Base-by-base conservation (phyloP, 2,797 vertebrate species). In the Sebastes trivittatus region DNA sequence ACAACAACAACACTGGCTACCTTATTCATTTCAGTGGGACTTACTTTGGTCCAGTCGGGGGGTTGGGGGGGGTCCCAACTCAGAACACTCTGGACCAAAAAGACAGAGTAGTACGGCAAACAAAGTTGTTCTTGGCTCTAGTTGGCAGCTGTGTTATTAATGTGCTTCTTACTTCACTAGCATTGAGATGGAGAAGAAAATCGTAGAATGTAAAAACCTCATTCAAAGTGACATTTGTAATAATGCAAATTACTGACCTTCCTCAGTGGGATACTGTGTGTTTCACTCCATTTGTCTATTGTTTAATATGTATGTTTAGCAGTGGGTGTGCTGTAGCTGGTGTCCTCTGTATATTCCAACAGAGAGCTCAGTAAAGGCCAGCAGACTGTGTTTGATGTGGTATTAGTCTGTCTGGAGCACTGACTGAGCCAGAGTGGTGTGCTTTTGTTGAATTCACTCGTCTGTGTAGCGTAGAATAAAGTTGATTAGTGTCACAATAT, bases 351-450 rank as follows among this genome's bases (percentile, higher is more conserved):
- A 6, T 56, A 55, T 63, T 67, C 22, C 16, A 54, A 7, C 36
- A 76, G 36, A 22, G 16, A 10, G 68, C 62, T 49, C 4, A 56
- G 30, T 46, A 23, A 77, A 80, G 74, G 42, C 78, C 63, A 69
- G 59, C 66, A 59, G 60, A 75, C 68, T 36, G 8, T 64, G 60
- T 76, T 60, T 79, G 72, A 79, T 73, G 63, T 79, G 79, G 55
- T 63, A 56, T 66, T 68, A 72, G 36, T n/a, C 60, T 59, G 76
- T 79, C 63, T 76, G 20, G 13, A 64, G 74, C 54, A 34, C 46
- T 71, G 61, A 74, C 71, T 32, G 22, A 81, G 56, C 25, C 59
- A 72, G 23, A 74, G 65, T 46, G 67, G 27, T 29, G 23, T 76
- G 68, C 25, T 61, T 61, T 6, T 27, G 30, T 34, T 63, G 34